phyloP scores from a whole-genome alignment of 2,797 vertebrate species.

The Falco novaeseelandiae region DNA sequence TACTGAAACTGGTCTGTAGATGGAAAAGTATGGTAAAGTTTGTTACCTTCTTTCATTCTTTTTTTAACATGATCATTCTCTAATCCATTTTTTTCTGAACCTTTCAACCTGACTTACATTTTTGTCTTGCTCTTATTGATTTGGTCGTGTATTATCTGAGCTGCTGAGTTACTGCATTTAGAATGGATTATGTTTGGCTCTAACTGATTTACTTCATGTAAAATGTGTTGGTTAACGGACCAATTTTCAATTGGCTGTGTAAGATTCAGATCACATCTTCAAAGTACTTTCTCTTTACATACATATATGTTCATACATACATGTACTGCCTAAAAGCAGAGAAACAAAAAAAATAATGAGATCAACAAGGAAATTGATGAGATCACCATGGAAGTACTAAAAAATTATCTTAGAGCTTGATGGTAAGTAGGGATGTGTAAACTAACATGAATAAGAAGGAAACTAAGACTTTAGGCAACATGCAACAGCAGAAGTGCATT shows the following conservation, averaged over 20 bases:
- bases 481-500: not conserved
- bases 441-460: not conserved
- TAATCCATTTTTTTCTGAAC: slow-evolving; percentile 20
- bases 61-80: not conserved
- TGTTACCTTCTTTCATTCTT: not conserved
- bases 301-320: not conserved
- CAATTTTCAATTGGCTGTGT: not conserved
- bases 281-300: not conserved
- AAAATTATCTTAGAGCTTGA: not conserved
- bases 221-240: slow-evolving; percentile 8
- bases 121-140: slow-evolving; percentile 51
- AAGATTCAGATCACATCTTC: not conserved
- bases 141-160: not conserved
- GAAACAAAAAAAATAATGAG: not conserved
- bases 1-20: not conserved
- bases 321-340: not conserved
- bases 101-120: slow-evolving; percentile 16
- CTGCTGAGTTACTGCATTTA: slow-evolving; percentile 7
- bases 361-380: not conserved
- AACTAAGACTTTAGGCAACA: not conserved
- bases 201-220: slow-evolving; percentile 21
- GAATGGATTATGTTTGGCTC: slow-evolving; percentile 33
- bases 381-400: not conserved
- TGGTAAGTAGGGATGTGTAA: not conserved
- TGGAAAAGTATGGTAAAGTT: not conserved